These are phyloP conservation scores for Cephalotes varians DNA, from an alignment of 2,888 invertebrate species.

Conservation along the genomic window DNA sequence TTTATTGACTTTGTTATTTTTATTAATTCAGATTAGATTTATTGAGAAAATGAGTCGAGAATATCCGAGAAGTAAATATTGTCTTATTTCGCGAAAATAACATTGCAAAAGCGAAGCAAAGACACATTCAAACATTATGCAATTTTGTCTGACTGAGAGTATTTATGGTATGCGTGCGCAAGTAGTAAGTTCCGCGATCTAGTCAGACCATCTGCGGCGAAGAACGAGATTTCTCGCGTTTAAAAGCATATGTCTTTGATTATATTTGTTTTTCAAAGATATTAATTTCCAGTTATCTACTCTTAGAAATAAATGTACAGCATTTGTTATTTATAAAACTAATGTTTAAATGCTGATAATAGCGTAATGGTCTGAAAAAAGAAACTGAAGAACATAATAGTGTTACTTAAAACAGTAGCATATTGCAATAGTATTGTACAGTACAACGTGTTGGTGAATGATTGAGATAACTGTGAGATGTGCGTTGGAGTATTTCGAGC, in stretches of 20 bases:
- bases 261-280: neutral
- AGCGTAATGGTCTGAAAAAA: neutral
- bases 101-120: neutral
- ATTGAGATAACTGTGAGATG: conserved; percentile 6
- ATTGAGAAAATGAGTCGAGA: neutral
- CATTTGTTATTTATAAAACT: neutral
- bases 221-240: conserved; percentile 1
- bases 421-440: neutral
- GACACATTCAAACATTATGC: neutral
- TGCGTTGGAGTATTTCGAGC: neutral
- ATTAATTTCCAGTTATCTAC: neutral
- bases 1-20: neutral
- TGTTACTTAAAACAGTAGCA: neutral
- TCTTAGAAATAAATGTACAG: neutral
- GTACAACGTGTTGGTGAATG: neutral
- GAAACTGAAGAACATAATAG: neutral
- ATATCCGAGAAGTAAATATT: neutral
- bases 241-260: neutral
- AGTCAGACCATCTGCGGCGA: conserved; percentile 34
- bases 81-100: neutral
- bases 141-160: neutral
- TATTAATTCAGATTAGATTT: conserved; percentile 4
- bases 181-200: conserved; percentile 42
- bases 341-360: neutral
- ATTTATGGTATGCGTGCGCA: conserved; percentile 24